Evolutionary conservation across 2,888 invertebrate genomes (phyloP).

Genomic region (Hipparchia sbordonii): DNA sequence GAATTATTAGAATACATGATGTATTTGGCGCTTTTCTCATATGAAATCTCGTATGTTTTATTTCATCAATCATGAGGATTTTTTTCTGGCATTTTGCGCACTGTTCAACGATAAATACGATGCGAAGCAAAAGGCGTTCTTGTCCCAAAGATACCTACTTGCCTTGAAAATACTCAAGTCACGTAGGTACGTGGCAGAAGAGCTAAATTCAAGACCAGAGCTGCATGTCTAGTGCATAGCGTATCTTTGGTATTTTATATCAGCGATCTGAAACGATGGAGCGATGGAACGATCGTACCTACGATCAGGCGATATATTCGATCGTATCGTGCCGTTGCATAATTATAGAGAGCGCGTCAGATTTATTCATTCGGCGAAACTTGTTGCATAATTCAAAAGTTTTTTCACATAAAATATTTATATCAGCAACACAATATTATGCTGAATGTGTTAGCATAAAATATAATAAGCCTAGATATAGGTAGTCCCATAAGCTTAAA

Average conservation of each 20-base stretch:
- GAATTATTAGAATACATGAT: too few species aligned
- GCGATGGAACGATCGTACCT: slow-evolving; percentile 42
- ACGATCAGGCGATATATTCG: slow-evolving; percentile 52
- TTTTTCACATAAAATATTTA: slow-evolving; percentile 24
- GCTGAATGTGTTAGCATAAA: slow-evolving; percentile 23
- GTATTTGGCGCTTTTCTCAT: too few species aligned
- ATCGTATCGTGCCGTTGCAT: slow-evolving; percentile 69
- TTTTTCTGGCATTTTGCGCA: too few species aligned
- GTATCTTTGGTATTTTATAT: slow-evolving; percentile 1
- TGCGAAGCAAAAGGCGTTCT: too few species aligned
- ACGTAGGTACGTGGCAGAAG: too few species aligned
- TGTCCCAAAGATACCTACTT: too few species aligned
- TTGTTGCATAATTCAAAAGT: slow-evolving; percentile 43
- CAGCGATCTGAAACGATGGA: background rate
- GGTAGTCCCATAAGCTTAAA: background rate
- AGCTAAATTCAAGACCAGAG: too few species aligned
- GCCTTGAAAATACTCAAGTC: too few species aligned
- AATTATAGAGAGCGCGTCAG: slow-evolving; percentile 65
- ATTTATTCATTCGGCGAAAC: slow-evolving; percentile 62
- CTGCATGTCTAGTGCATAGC: background rate
- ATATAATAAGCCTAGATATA: slow-evolving; percentile 1
- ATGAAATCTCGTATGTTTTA: too few species aligned
- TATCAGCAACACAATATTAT: slow-evolving; percentile 21
- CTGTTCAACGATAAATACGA: too few species aligned
- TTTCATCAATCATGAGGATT: too few species aligned